Percentiles rank a stretch among this genome's conserved stretches.
Evolutionary conservation across 2,888 invertebrate genomes (phyloP).

Genomic region (Calameuta filiformis): DNA sequence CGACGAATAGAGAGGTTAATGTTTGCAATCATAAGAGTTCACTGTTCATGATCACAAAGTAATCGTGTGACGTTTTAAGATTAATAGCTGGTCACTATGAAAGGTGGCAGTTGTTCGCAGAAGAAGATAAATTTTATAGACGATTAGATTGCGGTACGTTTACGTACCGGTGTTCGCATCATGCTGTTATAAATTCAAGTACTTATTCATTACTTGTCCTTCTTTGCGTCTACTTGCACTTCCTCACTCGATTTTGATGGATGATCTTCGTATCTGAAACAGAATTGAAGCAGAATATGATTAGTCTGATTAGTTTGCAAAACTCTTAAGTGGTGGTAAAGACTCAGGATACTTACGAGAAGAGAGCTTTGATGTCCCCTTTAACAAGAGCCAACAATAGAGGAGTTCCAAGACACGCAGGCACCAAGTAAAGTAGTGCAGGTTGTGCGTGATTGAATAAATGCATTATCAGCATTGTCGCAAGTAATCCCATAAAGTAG

Average conservation of each 20-base stretch:
- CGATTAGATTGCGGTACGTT: neutral
- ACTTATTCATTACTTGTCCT: slow-evolving; percentile 49
- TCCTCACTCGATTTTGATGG: slow-evolving; percentile 69
- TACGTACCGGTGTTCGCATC: neutral
- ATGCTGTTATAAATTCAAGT: neutral
- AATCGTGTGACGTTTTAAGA: neutral
- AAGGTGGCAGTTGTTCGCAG: neutral
- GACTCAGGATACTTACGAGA: slow-evolving; percentile 78
- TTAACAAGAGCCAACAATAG: slow-evolving; percentile 86
- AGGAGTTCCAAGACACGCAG: slow-evolving; percentile 94
- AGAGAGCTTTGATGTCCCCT: slow-evolving; percentile 90
- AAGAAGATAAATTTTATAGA: neutral
- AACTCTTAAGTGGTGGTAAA: neutral
- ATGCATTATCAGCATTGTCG: slow-evolving; percentile 98
- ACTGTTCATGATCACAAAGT: neutral
- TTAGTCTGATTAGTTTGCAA: neutral
- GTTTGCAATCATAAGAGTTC: neutral
- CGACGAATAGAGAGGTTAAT: neutral
- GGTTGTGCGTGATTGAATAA: slow-evolving; percentile 98
- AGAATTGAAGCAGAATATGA: slow-evolving; percentile 17
- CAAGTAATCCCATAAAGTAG: slow-evolving; percentile 91
- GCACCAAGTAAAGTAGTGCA: slow-evolving; percentile 95
- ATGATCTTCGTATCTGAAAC: slow-evolving; percentile 77
- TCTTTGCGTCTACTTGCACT: slow-evolving; percentile 62
- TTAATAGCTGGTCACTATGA: neutral